A percentile compares a stretch with the other conserved stretches of the same genome.
Conservation (phyloP, 2,797 vertebrate genomes). For the Scarus forsteni region DNA sequence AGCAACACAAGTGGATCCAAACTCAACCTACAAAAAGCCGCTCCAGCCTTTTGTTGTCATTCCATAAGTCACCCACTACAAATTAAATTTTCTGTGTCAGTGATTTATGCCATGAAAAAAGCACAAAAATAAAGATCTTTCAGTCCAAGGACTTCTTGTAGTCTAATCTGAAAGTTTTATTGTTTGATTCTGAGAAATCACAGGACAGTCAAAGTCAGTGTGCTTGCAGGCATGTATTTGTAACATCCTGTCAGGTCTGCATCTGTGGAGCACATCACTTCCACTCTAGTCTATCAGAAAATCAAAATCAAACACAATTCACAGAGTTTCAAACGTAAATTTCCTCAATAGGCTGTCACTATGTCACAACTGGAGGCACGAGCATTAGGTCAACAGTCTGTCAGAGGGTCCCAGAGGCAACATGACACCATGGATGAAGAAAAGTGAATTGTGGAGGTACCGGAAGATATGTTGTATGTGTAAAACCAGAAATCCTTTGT, state of each 20-base stretch:
- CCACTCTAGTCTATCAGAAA: too few relatives aligned
- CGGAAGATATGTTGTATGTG: too few relatives aligned
- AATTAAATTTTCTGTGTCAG: constrained; percentile 76
- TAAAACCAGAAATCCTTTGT: too few relatives aligned
- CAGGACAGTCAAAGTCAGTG: constrained; percentile 16
- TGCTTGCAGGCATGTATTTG: constrained; percentile 23
- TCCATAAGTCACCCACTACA: constrained; percentile 81
- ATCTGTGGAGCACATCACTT: too few relatives aligned
- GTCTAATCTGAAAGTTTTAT: constrained; percentile 17
- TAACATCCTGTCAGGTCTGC: constrained; percentile 30
- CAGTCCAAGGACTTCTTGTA: constrained; percentile 53
- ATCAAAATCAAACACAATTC: too few relatives aligned
- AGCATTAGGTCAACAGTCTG: too few relatives aligned
- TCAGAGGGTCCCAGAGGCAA: too few relatives aligned
- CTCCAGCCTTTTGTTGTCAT: constrained; percentile 76
- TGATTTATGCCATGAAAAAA: constrained; percentile 79
- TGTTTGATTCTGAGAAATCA: constrained; percentile 45
- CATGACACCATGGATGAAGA: too few relatives aligned
- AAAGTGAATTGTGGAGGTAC: too few relatives aligned
- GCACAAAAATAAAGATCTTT: constrained; percentile 59
- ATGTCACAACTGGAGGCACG: too few relatives aligned
- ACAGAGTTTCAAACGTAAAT: too few relatives aligned
- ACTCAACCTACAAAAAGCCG: constrained; percentile 67
- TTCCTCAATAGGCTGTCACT: too few relatives aligned
- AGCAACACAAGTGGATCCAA: constrained; percentile 74